phyloP scores from a whole-genome alignment of 2,797 vertebrate species.

The Tamandua tetradactyla region DNA sequence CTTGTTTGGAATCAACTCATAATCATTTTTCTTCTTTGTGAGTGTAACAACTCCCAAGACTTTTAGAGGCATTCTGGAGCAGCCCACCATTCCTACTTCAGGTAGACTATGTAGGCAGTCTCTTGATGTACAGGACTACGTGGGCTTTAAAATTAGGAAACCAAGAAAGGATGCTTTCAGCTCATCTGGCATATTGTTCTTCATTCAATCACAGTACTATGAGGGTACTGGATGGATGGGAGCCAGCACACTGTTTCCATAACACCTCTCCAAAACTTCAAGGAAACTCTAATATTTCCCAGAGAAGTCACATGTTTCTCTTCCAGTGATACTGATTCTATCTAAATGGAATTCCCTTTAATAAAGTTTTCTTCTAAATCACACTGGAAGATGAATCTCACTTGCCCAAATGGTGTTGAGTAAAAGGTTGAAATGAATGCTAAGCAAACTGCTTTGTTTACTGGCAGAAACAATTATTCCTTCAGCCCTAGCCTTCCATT shows the following conservation, averaged over 20 bases:
- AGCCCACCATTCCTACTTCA: conserved; percentile 9
- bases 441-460: conserved; percentile 73
- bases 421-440: conserved; percentile 78
- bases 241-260: neutral
- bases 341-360: conserved; percentile 59
- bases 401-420: conserved; percentile 71
- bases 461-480: conserved; percentile 67
- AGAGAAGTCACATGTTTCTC: neutral
- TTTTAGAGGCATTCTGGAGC: neutral
- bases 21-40: conserved; percentile 38
- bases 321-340: conserved; percentile 30
- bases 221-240: neutral
- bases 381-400: conserved; percentile 59
- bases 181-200: neutral
- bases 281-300: neutral
- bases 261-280: neutral
- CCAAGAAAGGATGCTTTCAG: neutral
- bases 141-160: conserved; percentile 16
- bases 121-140: neutral
- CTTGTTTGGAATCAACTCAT: neutral
- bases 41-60: neutral
- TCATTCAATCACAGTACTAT: neutral
- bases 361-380: conserved; percentile 64
- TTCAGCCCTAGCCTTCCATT: conserved; percentile 41
- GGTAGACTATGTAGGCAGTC: neutral